Percentiles rank a stretch among this genome's conserved stretches.
phyloP scores from a whole-genome alignment of 1,140 invertebrate genomes.

The Odontomachus brunneus region DNA sequence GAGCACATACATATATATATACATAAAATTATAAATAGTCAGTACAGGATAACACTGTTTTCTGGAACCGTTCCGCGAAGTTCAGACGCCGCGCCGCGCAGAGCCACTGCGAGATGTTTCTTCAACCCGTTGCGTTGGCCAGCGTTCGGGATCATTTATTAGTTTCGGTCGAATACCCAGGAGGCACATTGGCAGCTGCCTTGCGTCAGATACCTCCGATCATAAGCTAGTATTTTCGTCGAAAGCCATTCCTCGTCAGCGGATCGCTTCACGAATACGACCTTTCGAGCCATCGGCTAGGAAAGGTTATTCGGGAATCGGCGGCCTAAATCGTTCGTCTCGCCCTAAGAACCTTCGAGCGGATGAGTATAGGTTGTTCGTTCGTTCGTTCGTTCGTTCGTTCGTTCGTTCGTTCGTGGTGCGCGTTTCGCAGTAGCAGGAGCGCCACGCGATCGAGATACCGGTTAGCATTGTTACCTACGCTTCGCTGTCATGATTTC shows the following conservation, averaged over 20 bases:
- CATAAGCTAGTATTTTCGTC: conserved; percentile 51
- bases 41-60: neutral
- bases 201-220: conserved; percentile 62
- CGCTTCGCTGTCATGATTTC: conserved; percentile 44
- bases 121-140: conserved; percentile 2
- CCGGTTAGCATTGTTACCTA: conserved; percentile 41
- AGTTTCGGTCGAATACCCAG: conserved; percentile 34
- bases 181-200: conserved; percentile 47
- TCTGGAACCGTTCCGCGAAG: neutral
- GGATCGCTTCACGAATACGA: conserved; percentile 59
- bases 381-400: neutral
- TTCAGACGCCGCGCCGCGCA: conserved; percentile 7
- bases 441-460: conserved; percentile 7
- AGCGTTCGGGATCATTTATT: conserved; percentile 38
- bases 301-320: conserved; percentile 63
- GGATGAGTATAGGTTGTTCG: conserved; percentile 13
- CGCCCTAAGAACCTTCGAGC: neutral
- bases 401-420: neutral
- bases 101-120: conserved; percentile 26
- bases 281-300: conserved; percentile 47
- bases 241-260: conserved; percentile 32
- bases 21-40: no score
- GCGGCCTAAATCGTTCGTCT: conserved; percentile 8
- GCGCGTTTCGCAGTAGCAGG: neutral
- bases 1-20: no score